These are phyloP conservation scores for Cylindroiulus punctatus DNA, from an alignment of 2,888 invertebrate genomes.

Conservation along the genomic window DNA sequence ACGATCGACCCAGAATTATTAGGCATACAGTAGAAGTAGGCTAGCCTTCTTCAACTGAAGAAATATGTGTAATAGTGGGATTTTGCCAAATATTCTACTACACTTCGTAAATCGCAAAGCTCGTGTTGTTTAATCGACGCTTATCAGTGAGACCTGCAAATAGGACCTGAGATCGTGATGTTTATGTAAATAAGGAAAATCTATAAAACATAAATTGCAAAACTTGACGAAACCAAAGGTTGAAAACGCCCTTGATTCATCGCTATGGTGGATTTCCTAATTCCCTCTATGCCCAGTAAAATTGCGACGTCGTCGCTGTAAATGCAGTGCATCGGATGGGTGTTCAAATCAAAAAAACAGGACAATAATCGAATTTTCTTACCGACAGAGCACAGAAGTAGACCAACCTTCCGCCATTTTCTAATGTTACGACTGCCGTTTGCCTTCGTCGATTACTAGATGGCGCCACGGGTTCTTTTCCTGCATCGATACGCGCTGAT, in stretches of 20 bases:
- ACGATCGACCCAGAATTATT: neutral
- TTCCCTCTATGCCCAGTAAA: neutral
- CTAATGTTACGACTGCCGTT: neutral
- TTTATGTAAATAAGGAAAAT: conserved; percentile 1
- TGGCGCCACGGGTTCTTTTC: neutral
- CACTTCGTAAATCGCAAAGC: neutral
- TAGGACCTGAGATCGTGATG: neutral
- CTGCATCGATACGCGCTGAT: neutral
- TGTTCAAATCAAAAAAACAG: neutral
- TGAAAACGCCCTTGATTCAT: neutral
- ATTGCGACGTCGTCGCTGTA: neutral
- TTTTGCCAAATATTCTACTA: neutral
- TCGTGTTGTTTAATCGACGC: neutral
- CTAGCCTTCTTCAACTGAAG: neutral
- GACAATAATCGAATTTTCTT: conserved; percentile 51
- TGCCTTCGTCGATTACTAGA: neutral
- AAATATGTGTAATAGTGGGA: too few species aligned
- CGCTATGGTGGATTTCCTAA: neutral
- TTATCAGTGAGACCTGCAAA: neutral
- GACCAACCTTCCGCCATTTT: conserved; percentile 61
- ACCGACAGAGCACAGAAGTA: conserved; percentile 60
- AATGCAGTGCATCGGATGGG: neutral
- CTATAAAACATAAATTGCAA: neutral
- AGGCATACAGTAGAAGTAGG: neutral
- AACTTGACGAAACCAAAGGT: neutral